These are phyloP conservation scores for Poecilus cupreus DNA, from an alignment of 2,888 invertebrate genomes.

Conservation along the genomic window DNA sequence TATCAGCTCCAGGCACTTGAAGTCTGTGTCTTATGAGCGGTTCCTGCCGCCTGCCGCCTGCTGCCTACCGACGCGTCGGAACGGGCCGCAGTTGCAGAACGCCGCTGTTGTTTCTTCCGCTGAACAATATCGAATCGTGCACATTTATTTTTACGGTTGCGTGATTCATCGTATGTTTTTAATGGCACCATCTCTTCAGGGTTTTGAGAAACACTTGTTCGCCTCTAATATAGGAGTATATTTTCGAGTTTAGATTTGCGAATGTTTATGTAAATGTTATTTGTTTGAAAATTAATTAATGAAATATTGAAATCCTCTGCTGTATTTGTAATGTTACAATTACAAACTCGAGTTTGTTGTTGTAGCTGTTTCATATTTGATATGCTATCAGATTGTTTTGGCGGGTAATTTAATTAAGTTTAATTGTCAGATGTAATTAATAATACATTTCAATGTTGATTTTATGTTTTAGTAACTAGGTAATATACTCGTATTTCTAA, in stretches of 20 bases:
- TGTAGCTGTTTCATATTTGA: neutral
- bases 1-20: neutral
- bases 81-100: neutral
- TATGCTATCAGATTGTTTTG: neutral
- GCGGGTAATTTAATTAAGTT: neutral
- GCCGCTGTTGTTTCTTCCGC: neutral
- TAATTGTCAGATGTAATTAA: neutral
- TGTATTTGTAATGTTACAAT: neutral
- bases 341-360: neutral
- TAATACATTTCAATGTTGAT: too few relatives aligned
- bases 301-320: neutral
- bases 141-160: neutral
- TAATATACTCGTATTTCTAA: neutral
- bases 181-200: too few relatives aligned
- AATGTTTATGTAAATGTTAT: neutral
- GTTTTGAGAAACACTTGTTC: neutral
- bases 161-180: neutral
- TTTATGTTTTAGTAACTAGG: neutral
- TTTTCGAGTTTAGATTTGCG: neutral
- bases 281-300: conserved; percentile 3
- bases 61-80: too few relatives aligned
- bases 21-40: neutral
- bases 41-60: neutral
- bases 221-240: neutral
- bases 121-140: neutral